phyloP scores from a whole-genome alignment of 2,888 invertebrate species.

The Chrysina gloriosa region DNA sequence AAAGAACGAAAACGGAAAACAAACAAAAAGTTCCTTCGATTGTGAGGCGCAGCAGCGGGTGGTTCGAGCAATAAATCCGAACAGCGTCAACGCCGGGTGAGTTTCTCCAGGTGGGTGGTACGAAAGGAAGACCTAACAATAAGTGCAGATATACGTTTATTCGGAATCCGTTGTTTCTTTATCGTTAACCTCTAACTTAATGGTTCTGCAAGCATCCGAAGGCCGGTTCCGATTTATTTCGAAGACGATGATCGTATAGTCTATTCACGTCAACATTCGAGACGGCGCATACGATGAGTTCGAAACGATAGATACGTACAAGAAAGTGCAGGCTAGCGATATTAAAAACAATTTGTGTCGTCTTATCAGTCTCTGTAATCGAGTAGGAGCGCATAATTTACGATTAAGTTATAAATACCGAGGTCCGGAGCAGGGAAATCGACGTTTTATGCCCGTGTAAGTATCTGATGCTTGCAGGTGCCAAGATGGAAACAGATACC shows the following conservation, averaged over 20 bases:
- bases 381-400: constrained; percentile 51
- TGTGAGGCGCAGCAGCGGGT: constrained; percentile 59
- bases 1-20: constrained; percentile 56
- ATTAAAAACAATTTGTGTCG: constrained; percentile 54
- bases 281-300: too few species aligned
- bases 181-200: too few species aligned
- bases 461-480: constrained; percentile 51
- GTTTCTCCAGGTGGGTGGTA: constrained; percentile 54
- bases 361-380: constrained; percentile 50
- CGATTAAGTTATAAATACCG: constrained; percentile 53
- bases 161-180: too few species aligned
- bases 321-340: constrained; percentile 14
- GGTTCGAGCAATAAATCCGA: constrained; percentile 59
- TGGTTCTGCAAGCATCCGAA: too few species aligned
- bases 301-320: constrained; percentile 26
- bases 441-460: constrained; percentile 42
- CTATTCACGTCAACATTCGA: too few species aligned
- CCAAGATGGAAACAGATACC: constrained; percentile 53
- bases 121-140: constrained; percentile 12
- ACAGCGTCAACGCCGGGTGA: constrained; percentile 57
- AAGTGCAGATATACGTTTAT: too few species aligned
- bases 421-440: constrained; percentile 43
- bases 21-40: constrained; percentile 57
- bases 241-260: too few species aligned
- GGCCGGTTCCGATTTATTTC: too few species aligned